A percentile compares a stretch with the other conserved stretches of the same genome.
phyloP scores from a whole-genome alignment of 2,888 invertebrate species.

The Acleris laterana region DNA sequence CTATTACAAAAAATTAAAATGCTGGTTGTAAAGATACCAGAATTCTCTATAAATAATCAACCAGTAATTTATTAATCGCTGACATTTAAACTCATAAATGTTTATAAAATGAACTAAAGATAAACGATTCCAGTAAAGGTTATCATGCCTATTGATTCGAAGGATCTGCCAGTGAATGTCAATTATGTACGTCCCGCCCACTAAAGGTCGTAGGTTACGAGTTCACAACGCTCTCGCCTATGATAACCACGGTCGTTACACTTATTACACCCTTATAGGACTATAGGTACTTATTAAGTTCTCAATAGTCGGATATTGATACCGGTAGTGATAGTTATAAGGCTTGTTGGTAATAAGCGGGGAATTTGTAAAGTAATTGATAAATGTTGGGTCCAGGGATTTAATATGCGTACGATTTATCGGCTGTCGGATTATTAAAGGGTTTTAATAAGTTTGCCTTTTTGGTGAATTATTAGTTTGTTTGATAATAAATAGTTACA shows the following conservation, averaged over 20 bases:
- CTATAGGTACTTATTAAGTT: conserved; percentile 16
- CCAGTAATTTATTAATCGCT: no score
- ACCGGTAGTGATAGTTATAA: conserved; percentile 3
- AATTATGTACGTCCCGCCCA: conserved; percentile 18
- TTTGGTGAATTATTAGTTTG: not conserved
- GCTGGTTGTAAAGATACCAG: no score
- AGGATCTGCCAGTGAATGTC: conserved; percentile 13
- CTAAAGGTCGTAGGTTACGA: conserved; percentile 22
- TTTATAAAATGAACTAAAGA: not conserved
- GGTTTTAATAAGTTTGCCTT: conserved; percentile 20
- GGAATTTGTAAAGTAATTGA: conserved; percentile 8
- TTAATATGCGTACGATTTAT: conserved; percentile 16
- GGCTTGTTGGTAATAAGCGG: conserved; percentile 2
- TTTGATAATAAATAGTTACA: not conserved
- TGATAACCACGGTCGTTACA: conserved; percentile 7
- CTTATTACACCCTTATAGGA: conserved; percentile 10
- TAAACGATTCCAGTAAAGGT: conserved; percentile 12
- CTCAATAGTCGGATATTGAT: not conserved
- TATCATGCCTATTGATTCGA: conserved; percentile 16
- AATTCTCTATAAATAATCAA: no score
- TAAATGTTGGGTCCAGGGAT: conserved; percentile 3
- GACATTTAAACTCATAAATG: no score
- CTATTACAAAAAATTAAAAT: no score
- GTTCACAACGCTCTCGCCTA: no score
- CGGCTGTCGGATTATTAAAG: conserved; percentile 19